Conservation (phyloP, 2,113 vertebrate species). For the Chionis minor region DNA sequence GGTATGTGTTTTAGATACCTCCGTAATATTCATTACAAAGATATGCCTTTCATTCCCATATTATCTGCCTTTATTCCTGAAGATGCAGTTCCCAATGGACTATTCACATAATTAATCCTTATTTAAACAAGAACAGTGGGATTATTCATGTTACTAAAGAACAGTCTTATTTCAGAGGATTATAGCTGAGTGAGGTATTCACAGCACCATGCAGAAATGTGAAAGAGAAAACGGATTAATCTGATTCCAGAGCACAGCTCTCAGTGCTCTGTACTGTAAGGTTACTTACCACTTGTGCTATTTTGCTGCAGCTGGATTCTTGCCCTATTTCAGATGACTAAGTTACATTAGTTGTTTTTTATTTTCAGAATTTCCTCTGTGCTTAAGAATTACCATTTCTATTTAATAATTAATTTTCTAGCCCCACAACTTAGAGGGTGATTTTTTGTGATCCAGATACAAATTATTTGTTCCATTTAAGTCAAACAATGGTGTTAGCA, state of each 20-base stretch:
- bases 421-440: background rate
- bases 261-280: background rate
- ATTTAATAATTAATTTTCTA: background rate
- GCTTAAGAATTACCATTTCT: background rate
- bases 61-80: background rate
- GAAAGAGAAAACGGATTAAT: background rate
- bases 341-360: background rate
- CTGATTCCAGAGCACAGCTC: background rate
- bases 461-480: background rate
- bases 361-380: background rate
- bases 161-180: background rate
- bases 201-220: background rate
- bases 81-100: background rate
- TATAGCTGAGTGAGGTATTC: background rate
- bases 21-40: background rate
- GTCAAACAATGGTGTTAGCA: background rate
- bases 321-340: background rate
- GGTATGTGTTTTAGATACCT: background rate
- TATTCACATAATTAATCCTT: background rate
- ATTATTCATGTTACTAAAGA: background rate
- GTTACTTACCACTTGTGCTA: background rate
- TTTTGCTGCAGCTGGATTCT: background rate
- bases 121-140: background rate
- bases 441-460: background rate
- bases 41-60: background rate